A percentile compares a stretch with the other conserved stretches of the same genome.
Evolutionary conservation across 2,113 vertebrate genomes (phyloP).

Genomic region (Centropristis striata): DNA sequence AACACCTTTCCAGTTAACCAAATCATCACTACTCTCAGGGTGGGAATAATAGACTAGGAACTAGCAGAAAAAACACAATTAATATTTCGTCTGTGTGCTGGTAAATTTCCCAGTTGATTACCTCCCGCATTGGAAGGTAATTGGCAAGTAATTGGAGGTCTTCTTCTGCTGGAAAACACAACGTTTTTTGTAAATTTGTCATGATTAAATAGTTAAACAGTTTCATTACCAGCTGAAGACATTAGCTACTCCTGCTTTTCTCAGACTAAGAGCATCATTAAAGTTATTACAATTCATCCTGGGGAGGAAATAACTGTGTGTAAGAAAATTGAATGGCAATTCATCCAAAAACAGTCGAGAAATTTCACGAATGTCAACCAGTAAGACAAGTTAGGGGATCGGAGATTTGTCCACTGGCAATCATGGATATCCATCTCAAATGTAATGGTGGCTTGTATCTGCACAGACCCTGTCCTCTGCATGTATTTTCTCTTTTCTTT

Average conservation of each 20-base stretch:
- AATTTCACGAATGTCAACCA: background rate
- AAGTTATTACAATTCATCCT: background rate
- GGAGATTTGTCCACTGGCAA: background rate
- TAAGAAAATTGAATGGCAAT: background rate
- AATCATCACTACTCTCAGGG: background rate
- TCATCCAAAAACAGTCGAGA: background rate
- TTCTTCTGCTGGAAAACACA: background rate
- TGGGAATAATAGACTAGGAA: too few species aligned
- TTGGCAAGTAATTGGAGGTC: background rate
- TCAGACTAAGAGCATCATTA: background rate
- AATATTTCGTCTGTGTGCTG: background rate
- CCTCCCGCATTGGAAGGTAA: background rate
- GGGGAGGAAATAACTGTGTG: background rate
- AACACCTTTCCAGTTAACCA: background rate
- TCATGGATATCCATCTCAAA: too few species aligned
- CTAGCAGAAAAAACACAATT: background rate
- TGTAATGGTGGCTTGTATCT: too few species aligned
- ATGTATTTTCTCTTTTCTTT: too few species aligned
- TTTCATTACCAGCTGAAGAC: background rate
- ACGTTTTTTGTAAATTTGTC: background rate
- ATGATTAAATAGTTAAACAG: background rate
- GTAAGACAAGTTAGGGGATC: background rate
- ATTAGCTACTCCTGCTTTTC: background rate
- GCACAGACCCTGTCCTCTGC: too few species aligned
- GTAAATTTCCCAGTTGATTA: constrained; percentile 5